phyloP scores from a whole-genome alignment of 2,113 vertebrate species.

The Geococcyx californianus region DNA sequence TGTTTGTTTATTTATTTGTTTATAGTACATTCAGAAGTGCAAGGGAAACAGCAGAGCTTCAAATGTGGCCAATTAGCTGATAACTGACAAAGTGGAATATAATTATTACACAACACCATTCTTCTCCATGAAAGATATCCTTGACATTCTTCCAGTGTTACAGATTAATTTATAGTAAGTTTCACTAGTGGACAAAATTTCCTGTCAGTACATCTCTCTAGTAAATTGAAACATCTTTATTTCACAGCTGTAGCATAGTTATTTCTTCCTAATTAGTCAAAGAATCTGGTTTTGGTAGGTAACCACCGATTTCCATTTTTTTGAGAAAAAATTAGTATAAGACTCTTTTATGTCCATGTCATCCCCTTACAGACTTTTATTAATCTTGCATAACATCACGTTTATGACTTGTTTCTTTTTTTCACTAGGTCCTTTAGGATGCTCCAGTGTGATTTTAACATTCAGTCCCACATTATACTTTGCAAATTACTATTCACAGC shows the following conservation, averaged over 20 bases:
- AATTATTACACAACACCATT: not conserved
- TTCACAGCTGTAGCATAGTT: not conserved
- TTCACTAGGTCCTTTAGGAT: not conserved
- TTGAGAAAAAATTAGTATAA: too few relatives aligned
- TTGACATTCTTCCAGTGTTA: not conserved
- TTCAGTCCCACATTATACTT: not conserved
- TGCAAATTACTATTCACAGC: not conserved
- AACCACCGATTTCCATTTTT: not conserved
- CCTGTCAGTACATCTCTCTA: not conserved
- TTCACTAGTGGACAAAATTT: not conserved
- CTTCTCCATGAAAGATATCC: not conserved
- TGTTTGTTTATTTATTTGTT: not conserved
- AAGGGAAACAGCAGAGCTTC: not conserved
- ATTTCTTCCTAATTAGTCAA: too few relatives aligned
- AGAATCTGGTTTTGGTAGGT: not conserved
- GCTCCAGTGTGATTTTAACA: not conserved
- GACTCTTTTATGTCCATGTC: not conserved
- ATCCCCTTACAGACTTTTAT: not conserved
- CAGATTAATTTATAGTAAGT: not conserved
- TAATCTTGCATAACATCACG: not conserved
- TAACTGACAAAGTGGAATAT: not conserved
- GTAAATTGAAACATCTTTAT: not conserved
- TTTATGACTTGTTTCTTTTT: not conserved
- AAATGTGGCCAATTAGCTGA: not conserved
- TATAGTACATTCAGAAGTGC: not conserved